Evolutionary conservation across 2,888 invertebrate species (phyloP).

Genomic region (Leptinotarsa tumamoca): DNA sequence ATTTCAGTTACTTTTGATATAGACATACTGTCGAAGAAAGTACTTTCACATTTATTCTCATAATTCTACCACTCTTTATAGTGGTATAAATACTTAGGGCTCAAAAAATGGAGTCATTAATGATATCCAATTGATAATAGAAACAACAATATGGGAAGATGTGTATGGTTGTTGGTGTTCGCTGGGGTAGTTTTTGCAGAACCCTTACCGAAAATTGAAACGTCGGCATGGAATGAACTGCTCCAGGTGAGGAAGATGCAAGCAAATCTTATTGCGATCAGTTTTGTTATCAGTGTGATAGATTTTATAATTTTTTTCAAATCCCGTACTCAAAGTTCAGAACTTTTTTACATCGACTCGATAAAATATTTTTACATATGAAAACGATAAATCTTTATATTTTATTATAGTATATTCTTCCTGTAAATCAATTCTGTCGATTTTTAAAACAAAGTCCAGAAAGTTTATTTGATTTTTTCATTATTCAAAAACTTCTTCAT

Average conservation of each 20-base stretch:
- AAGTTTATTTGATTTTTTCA: too few relatives aligned
- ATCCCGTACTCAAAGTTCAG: too few relatives aligned
- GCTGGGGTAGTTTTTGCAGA: slow-evolving; percentile 23
- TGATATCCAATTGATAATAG: slow-evolving; percentile 24
- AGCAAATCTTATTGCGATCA: not conserved
- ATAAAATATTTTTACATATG: too few relatives aligned
- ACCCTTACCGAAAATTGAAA: slow-evolving; percentile 30
- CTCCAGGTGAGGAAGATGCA: slow-evolving; percentile 28
- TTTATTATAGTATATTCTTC: too few relatives aligned
- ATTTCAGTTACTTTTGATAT: slow-evolving; percentile 12
- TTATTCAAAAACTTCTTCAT: too few relatives aligned
- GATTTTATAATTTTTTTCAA: too few relatives aligned
- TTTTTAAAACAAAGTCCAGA: too few relatives aligned
- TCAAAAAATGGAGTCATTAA: slow-evolving; percentile 29
- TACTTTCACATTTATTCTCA: slow-evolving; percentile 19
- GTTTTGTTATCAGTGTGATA: not conserved
- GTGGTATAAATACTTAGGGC: slow-evolving; percentile 39
- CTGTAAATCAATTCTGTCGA: too few relatives aligned
- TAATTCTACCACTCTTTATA: slow-evolving; percentile 32
- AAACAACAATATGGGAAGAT: slow-evolving; percentile 25
- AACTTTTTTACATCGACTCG: too few relatives aligned
- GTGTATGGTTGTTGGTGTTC: slow-evolving; percentile 23
- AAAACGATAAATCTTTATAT: too few relatives aligned
- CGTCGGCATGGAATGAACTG: slow-evolving; percentile 28
- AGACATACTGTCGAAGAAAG: slow-evolving; percentile 28